These are phyloP conservation scores for Chelonia mydas DNA, from an alignment of 2,797 vertebrate species.

Conservation along the genomic window DNA sequence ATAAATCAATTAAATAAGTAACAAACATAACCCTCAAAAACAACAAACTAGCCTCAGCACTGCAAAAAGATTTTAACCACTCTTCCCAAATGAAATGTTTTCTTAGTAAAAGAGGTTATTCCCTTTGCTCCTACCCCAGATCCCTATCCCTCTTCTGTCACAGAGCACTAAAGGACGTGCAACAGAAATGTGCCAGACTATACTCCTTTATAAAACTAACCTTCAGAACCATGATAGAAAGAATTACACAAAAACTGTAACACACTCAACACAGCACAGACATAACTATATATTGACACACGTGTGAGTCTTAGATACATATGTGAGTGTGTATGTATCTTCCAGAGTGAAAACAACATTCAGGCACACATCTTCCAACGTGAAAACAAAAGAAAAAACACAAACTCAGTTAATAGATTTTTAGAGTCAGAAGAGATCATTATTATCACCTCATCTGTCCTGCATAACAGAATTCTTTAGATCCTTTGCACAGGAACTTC, in stretches of 20 bases:
- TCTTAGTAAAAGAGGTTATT: not conserved
- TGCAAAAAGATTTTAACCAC: rapidly evolving
- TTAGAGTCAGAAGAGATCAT: rapidly evolving
- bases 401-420: not conserved
- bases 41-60: not conserved
- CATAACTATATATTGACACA: not conserved
- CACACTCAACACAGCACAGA: not conserved
- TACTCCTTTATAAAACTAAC: not conserved
- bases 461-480: rapidly evolving
- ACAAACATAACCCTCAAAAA: not conserved
- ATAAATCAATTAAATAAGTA: not conserved
- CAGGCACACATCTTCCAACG: not conserved
- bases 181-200: not conserved
- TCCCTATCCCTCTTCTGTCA: not conserved
- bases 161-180: not conserved
- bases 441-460: not conserved
- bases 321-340: not conserved
- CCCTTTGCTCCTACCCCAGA: not conserved
- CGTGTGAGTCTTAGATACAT: not conserved
- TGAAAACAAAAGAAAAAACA: not conserved
- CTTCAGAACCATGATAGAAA: not conserved
- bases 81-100: not conserved
- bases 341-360: not conserved
- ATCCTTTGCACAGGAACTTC: rapidly evolving
- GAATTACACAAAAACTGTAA: not conserved